phyloP scores from a whole-genome alignment of 2,888 invertebrate genomes.

The Eustalomyia histrio region DNA sequence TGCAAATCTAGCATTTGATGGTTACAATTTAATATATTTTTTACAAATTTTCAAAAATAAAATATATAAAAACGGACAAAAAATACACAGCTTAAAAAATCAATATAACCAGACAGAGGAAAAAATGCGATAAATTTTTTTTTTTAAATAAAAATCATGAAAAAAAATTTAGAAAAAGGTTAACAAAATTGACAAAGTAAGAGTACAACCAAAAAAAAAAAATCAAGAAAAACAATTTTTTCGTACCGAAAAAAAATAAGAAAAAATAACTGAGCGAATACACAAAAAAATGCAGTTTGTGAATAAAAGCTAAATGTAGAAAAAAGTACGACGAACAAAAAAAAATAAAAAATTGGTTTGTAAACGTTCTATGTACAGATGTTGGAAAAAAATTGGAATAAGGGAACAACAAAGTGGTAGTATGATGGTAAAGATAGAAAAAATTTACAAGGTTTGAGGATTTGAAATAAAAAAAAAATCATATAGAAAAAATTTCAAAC shows the following conservation, averaged over 20 bases:
- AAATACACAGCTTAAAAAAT: constrained; percentile 73
- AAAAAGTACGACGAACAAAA: constrained; percentile 10
- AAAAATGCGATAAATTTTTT: constrained; percentile 67
- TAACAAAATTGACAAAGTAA: constrained; percentile 62
- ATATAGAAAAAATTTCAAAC: constrained; percentile 33
- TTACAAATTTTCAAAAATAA: constrained; percentile 44
- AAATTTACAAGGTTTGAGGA: constrained; percentile 32
- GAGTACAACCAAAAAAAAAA: constrained; percentile 40
- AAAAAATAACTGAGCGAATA: background rate
- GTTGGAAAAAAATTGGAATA: background rate
- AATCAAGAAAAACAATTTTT: constrained; percentile 35
- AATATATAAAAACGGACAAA: constrained; percentile 45
- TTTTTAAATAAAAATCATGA: constrained; percentile 23
- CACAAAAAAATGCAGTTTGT: constrained; percentile 53
- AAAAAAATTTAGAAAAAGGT: constrained; percentile 67
- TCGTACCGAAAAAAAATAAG: constrained; percentile 8
- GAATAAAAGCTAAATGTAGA: constrained; percentile 29
- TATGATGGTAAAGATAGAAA: background rate
- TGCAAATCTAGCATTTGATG: constrained; percentile 53
- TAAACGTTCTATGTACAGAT: constrained; percentile 38
- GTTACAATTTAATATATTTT: constrained; percentile 59
- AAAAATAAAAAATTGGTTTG: constrained; percentile 31
- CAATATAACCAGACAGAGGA: constrained; percentile 80
- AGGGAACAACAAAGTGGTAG: constrained; percentile 1
- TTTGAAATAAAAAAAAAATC: constrained; percentile 34